These are phyloP conservation scores for Himalopsyche anomala DNA, from an alignment of 2,888 invertebrate species.

Conservation along the genomic window DNA sequence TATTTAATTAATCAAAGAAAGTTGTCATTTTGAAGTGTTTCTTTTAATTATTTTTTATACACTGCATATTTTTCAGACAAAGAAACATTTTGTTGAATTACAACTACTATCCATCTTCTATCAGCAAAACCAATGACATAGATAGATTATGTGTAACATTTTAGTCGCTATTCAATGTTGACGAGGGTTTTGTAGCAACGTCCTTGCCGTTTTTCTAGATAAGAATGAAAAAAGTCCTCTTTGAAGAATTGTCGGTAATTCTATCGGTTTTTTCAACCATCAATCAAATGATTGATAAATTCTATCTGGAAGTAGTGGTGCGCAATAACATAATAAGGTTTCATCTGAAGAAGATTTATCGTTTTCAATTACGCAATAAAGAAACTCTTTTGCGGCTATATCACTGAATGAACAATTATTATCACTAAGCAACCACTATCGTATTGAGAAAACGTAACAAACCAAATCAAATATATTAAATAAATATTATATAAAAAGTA, in stretches of 20 bases:
- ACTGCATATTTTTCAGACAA: not conserved
- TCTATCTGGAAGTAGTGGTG: not conserved
- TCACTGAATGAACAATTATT: not conserved
- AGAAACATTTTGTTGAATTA: not conserved
- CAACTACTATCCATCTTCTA: not conserved
- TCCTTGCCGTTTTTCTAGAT: conserved; percentile 4
- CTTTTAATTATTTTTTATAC: not conserved
- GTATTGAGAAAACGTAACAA: no score
- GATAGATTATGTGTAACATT: conserved; percentile 51
- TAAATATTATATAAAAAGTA: no score
- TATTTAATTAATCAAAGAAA: no score
- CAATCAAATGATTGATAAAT: conserved; percentile 20
- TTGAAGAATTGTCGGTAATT: conserved; percentile 21
- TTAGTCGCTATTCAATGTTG: conserved; percentile 47
- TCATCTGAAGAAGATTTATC: not conserved
- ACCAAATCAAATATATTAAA: no score
- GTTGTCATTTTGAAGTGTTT: no score
- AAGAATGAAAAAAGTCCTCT: conserved; percentile 6
- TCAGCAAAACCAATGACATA: conserved; percentile 40
- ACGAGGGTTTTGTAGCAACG: conserved; percentile 49
- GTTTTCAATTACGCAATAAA: not conserved
- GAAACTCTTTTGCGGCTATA: not conserved
- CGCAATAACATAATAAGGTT: not conserved
- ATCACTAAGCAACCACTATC: not conserved
- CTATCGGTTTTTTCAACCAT: not conserved